Base-by-base conservation (phyloP, 2,797 vertebrate genomes). In the Peromyscus nudipes region DNA sequence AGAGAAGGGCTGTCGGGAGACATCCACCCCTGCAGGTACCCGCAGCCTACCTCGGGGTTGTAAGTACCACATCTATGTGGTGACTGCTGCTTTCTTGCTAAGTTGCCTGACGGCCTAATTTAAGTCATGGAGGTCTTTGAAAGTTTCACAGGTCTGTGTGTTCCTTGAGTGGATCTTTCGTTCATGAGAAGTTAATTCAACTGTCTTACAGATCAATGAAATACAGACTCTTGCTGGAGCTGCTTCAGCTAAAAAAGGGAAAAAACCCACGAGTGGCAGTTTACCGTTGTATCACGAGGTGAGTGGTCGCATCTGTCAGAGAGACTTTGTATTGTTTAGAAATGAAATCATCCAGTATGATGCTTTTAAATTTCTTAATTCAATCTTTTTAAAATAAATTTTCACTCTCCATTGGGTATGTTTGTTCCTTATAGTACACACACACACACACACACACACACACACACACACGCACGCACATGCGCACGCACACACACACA, bases 261-360 rank as follows among this genome's bases (percentile, higher is more conserved):
- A 98, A 97, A 99, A 98, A n/a, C 0, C 65, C n/a, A 83, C 10
- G 25, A 27, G 12, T 0, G 1, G 93, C 96, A 87, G 62, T 29
- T 4, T 64, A 27, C 98, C 99, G 1, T 16, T 98, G 89, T 98
- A 97, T 96, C 92, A 97, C 73, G 99, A 99, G 98, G 99, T 99
- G 97, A 64, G 99, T 98, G 69, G 84, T 83, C 88, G 12, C 0
- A 21, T 17, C 19, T 67, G 29, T 73, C 94, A 11, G 69, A 84
- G 29, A 96, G 1, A 65, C 75, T 93, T 83, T 92, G 37, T 29
- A 29, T 37, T 67, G 46, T 85, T 85, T 64, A 49, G 81, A 90
- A 94, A 90, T 12, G 12, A 89, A 37, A 83, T n/a, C 4, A 14
- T 81, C 71, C n/a, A 73, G 89, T 29, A 64, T 31, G 46, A 79